These are phyloP conservation scores for Takifugu rubripes DNA, from an alignment of 2,797 vertebrate species.

Conservation along the genomic window DNA sequence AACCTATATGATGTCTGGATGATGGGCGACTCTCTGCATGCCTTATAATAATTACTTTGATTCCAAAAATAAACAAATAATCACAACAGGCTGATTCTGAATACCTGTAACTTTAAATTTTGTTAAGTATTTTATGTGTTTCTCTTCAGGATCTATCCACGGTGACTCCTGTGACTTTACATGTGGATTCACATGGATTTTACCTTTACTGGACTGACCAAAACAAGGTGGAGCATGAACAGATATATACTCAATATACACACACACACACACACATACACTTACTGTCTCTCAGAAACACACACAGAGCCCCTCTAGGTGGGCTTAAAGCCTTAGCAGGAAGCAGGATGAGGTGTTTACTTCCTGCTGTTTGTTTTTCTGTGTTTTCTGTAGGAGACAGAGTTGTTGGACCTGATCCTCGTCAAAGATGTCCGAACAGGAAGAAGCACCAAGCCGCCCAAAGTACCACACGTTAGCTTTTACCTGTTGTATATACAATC, in stretches of 20 bases:
- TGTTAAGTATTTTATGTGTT: neutral
- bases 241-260: neutral
- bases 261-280: conserved; percentile 8
- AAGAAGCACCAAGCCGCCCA: conserved; percentile 71
- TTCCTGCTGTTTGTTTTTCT: conserved; percentile 6
- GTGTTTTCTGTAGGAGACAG: conserved; percentile 57
- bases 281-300: conserved; percentile 6
- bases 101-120: too few relatives aligned
- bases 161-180: conserved; percentile 73
- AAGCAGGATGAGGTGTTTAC: conserved; percentile 30
- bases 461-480: conserved; percentile 48
- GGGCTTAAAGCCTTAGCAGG: conserved; percentile 34
- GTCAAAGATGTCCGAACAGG: conserved; percentile 75
- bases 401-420: conserved; percentile 69
- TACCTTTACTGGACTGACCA: conserved; percentile 82
- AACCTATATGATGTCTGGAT: too few relatives aligned
- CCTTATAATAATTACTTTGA: too few relatives aligned
- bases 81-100: too few relatives aligned
- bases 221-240: conserved; percentile 67
- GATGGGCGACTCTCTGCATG: too few relatives aligned
- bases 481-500: neutral
- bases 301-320: conserved; percentile 24
- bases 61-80: too few relatives aligned
- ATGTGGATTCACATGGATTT: conserved; percentile 76
- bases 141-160: conserved; percentile 74